These are phyloP conservation scores for Smutsia gigantea DNA, from an alignment of 2,797 vertebrate species.

Conservation along the genomic window DNA sequence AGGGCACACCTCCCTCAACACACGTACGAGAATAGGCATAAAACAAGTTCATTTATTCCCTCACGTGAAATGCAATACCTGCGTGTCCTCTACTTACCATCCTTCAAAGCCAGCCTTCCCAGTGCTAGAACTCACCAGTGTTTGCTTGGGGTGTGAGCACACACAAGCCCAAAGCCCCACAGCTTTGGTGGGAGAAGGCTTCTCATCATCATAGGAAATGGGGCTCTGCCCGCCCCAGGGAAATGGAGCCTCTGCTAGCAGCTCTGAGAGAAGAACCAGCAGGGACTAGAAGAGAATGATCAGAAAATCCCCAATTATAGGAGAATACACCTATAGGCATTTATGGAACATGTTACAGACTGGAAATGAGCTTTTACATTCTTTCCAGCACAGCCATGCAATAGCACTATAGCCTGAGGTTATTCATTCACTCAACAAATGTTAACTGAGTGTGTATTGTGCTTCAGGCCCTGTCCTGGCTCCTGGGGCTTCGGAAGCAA, in stretches of 20 bases:
- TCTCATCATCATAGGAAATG: neutral
- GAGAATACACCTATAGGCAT: neutral
- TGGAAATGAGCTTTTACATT: neutral
- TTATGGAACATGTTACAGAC: neutral
- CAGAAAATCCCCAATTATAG: neutral
- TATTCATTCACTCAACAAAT: neutral
- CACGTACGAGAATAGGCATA: neutral
- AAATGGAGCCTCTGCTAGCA: neutral
- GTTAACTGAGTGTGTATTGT: neutral
- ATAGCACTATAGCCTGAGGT: neutral
- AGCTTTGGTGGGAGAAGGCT: constrained; percentile 43
- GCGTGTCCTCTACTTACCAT: constrained; percentile 52
- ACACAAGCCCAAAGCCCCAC: constrained; percentile 7
- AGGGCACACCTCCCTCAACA: neutral
- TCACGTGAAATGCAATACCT: constrained; percentile 48
- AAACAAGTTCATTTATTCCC: constrained; percentile 62
- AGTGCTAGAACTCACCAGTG: constrained; percentile 47
- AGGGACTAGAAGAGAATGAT: neutral
- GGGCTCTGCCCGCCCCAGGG: neutral
- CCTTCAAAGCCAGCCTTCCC: constrained; percentile 64
- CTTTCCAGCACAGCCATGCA: neutral
- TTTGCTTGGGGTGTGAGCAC: constrained; percentile 51
- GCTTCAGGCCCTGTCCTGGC: neutral
- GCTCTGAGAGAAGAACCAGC: neutral
- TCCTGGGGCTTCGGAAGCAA: neutral